phyloP scores from a whole-genome alignment of 2,113 vertebrate genomes.

The Rissa tridactyla region DNA sequence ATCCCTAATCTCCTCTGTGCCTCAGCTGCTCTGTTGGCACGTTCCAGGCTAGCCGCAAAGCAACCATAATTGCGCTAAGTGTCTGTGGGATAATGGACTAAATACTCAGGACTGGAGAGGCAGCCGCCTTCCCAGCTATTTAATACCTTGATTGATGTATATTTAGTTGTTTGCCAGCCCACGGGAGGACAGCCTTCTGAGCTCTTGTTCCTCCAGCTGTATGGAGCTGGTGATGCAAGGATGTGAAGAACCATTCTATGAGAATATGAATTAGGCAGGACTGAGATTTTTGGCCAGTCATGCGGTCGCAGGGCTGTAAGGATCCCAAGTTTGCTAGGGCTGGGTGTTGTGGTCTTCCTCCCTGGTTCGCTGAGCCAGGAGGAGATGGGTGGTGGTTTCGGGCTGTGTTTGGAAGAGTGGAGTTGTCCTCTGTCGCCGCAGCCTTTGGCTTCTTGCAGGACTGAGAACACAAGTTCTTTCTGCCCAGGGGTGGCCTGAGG shows the following conservation, averaged over 20 bases:
- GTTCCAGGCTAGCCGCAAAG: background rate
- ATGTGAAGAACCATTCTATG: background rate
- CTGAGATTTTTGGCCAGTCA: background rate
- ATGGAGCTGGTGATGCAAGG: background rate
- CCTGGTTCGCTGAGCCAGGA: background rate
- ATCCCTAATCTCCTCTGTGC: background rate
- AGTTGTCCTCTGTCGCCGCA: background rate
- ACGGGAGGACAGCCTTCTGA: background rate
- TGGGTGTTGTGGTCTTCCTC: background rate
- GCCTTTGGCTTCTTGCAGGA: background rate
- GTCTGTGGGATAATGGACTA: conserved; percentile 32
- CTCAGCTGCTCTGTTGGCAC: conserved; percentile 21
- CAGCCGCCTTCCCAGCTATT: background rate
- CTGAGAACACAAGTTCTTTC: background rate
- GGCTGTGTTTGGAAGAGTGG: background rate
- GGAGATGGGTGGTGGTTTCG: fast-evolving
- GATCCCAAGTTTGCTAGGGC: background rate
- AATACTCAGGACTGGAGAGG: background rate
- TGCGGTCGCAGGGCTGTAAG: background rate
- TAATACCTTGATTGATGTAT: conserved; percentile 8
- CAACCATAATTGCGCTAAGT: background rate
- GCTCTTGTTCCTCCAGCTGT: background rate
- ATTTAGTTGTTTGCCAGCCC: background rate
- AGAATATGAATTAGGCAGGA: background rate
- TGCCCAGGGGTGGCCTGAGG: background rate